Evolutionary conservation across 2,888 invertebrate species (phyloP), one percentile per base, ranked within the genome.

Genomic region (Norana najaformis): DNA sequence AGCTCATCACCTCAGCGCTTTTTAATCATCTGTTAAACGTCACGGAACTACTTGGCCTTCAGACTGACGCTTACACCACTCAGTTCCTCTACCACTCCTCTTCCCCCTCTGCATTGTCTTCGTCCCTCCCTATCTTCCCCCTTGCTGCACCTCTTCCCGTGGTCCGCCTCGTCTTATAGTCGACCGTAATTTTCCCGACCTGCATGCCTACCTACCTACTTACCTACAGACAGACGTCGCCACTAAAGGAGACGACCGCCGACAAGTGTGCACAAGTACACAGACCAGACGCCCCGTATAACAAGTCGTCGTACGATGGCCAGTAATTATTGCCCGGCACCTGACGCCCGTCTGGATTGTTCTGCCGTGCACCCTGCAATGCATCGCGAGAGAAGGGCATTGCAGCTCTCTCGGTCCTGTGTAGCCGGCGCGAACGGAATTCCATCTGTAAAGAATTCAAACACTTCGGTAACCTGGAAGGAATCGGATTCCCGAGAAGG

Each of bases 61-160:
- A n/a, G 69, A n/a, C 69, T 2, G 69, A 69, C 69, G n/a, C n/a
- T 69, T n/a, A 13, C 69, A 69, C 69, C 69, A 69, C 69, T 69
- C 69, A n/a, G 6, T 69, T n/a, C 8, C 30, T n/a, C 69, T 69
- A 69, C n/a, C 69, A n/a, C 30, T 69, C n/a, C 16, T 69, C 30
- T n/a, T 69, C n/a, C 69, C 13, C 69, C 69, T 11, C n/a, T 69
- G n/a, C 11, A n/a, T 13, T 69, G 69, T 69, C 69, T 8, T 69
- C 69, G 69, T n/a, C n/a, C n/a, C 69, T 69, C 69, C 69, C n/a
- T 69, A 69, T 69, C 69, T 69, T n/a, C n/a, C 69, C n/a, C 69
- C 30, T 69, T 69, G 69, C 69, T 69, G 30, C 69, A n/a, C 69
- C n/a, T 69, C 69, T 69, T 69, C 69, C 69, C 8, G 69, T n/a